Conservation (phyloP, 1,140 invertebrate genomes). For the Procambarus virginalis region DNA sequence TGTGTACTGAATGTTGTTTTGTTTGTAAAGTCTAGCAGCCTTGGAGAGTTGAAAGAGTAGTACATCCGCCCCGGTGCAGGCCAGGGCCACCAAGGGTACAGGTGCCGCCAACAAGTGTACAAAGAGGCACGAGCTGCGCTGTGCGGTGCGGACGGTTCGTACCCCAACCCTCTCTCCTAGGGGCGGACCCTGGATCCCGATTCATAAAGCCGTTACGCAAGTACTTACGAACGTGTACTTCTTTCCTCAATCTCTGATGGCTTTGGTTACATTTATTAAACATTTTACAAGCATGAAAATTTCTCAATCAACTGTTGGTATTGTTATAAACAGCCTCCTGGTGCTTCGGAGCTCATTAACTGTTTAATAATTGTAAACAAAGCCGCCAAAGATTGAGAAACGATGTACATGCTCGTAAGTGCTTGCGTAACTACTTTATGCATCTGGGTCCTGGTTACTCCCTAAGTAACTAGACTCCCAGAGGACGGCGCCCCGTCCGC, state of each 20-base stretch:
- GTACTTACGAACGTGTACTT: too few relatives aligned
- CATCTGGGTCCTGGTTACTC: background rate
- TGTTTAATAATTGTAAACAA: too few relatives aligned
- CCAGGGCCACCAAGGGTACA: slow-evolving; percentile 47
- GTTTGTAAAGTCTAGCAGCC: slow-evolving; percentile 55
- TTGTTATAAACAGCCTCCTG: too few relatives aligned
- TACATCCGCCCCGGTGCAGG: slow-evolving; percentile 8
- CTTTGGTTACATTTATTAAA: too few relatives aligned
- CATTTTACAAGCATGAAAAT: too few relatives aligned
- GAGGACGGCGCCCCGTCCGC: slow-evolving; percentile 11
- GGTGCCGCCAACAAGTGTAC: slow-evolving; percentile 66
- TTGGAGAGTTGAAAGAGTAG: slow-evolving; percentile 21
- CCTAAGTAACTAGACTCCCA: background rate
- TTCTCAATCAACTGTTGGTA: too few relatives aligned
- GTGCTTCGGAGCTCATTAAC: too few relatives aligned
- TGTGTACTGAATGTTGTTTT: slow-evolving; percentile 58
- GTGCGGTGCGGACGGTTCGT: slow-evolving; percentile 29
- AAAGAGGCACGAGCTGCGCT: slow-evolving; percentile 50
- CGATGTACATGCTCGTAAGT: too few relatives aligned
- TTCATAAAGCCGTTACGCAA: too few relatives aligned
- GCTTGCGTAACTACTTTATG: too few relatives aligned
- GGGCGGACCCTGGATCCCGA: background rate
- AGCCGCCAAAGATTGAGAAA: too few relatives aligned
- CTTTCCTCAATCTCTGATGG: too few relatives aligned
- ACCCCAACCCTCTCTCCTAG: background rate